A percentile compares a stretch with the other conserved stretches of the same genome.
phyloP scores from a whole-genome alignment of 1,140 invertebrate species.

The Rhyacophila brunnea region DNA sequence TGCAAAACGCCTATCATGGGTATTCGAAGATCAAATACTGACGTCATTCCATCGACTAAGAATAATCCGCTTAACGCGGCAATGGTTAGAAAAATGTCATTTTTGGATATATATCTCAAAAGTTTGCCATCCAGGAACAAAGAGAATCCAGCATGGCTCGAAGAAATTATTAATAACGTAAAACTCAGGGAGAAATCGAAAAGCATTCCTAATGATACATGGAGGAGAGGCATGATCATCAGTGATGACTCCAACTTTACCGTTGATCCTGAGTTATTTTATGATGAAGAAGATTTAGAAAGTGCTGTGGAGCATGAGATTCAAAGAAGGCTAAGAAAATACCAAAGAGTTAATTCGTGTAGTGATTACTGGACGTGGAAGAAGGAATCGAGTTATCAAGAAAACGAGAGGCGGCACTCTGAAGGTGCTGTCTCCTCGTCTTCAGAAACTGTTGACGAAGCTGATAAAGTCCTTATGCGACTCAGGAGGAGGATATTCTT shows the following conservation, averaged over 20 bases:
- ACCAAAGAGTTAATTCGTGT: conserved; percentile 51
- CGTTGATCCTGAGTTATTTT: conserved; percentile 14
- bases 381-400: conserved; percentile 38
- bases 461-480: conserved; percentile 50
- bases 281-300: conserved; percentile 38
- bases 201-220: conserved; percentile 37
- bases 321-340: conserved; percentile 50
- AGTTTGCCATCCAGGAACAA: conserved; percentile 45
- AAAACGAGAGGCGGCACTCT: conserved; percentile 41
- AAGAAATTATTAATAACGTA: conserved; percentile 40
- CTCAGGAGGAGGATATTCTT: conserved; percentile 52
- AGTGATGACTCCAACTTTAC: conserved; percentile 19
- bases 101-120: conserved; percentile 53
- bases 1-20: not conserved
- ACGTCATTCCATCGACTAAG: conserved; percentile 15
- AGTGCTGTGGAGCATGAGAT: conserved; percentile 47
- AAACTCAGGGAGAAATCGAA: conserved; percentile 40
- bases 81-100: conserved; percentile 42
- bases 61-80: conserved; percentile 1
- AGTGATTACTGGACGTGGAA: conserved; percentile 41
- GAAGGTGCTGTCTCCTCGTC: conserved; percentile 45
- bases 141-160: conserved; percentile 25
- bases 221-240: conserved; percentile 28
- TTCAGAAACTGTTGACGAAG: conserved; percentile 54
- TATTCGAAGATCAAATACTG: conserved; percentile 24